Base-by-base conservation (phyloP, 2,113 vertebrate species). In the Emydocephalus ijimae region DNA sequence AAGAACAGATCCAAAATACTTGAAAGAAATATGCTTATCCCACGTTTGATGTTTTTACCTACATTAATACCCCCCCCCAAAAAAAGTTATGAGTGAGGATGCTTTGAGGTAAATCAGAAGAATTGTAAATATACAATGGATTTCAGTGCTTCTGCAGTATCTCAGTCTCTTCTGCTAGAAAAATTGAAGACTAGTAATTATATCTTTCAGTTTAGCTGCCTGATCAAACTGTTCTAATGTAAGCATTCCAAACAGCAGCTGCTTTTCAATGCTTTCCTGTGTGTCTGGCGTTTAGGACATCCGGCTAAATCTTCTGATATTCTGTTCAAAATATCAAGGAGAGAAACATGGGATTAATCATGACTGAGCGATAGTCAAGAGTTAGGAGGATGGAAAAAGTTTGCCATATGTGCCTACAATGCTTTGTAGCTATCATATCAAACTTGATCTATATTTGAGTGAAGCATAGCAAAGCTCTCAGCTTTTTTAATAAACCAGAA, bases 281-380 rank as follows among this genome's bases (percentile, higher is more conserved):
- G 74, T 90, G 0, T 96, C 95, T 96, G 96, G 94, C 95, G n/a
- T 96, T 94, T 94, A 96, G 93, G 96, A 96, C 95, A 97, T 95
- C 94, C 96, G 88, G 64, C 95, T 93, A 45, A 94, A 94, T 69
- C 87, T 96, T 96, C 94, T 92, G 94, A 92, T 91, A 96, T 96
- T 96, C 96, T 96, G 94, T 95, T 89, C 94, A 96, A 91, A 96
- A 95, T 95, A 95, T 93, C 89, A 91, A 94, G 92, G 92, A 95
- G 95, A 95, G 95, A 95, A 96, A 93, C 0, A 0, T 94, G 88
- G 89, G 91, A 94, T 97, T 96, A 95, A 95, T 96, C 95, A 96
- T 91, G 81, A 52, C 50, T 94, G 21, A 94, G 89, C 89, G 55
- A 93, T 95, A 95, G 61, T 92, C 95, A 94, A 93, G 94, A 89